Evolutionary conservation across 2,888 invertebrate genomes (phyloP), one percentile per base, ranked within the genome.

Genomic region (Cetonia aurata): DNA sequence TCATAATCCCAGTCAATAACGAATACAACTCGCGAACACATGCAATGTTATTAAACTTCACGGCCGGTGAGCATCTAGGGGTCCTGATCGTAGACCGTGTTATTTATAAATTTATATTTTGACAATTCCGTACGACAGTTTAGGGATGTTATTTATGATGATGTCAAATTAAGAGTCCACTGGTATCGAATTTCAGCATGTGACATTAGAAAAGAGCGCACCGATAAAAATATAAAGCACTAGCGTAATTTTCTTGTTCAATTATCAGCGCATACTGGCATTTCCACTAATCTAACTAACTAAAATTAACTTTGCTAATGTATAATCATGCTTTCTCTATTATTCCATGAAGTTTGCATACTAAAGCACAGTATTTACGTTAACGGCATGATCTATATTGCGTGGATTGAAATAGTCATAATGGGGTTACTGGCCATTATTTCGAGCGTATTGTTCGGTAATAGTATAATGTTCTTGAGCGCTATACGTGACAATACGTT

Each of bases 101-200:
- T 84, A 85, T 85, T 85, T 85, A 85, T 84, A 84, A 83, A 83
- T 84, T 84, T 84, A 83, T 84, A 85, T 85, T 85, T 85, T 85
- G 84, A 84, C 84, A 84, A 84, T 84, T 81, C 81, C 80, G 81
- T 82, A 81, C 79, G 79, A 77, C 80, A 81, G 82, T 82, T 82
- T 81, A 80, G 81, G 82, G 81, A 76, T 74, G 80, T 83, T 82
- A 84, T 84, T 83, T 83, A 84, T 82, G 80, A 69, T 52, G 46
- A 44, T 10, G 17, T 53, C 25, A 19, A 25, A 53, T 53, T n/a
- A 25, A 53, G 25, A 37, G 19, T n/a, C 57, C 37, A 17, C 9
- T 4, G 33, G 19, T 53, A 12, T 25, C 15, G 12, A 48, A 19
- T 53, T 53, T 53, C 53, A 37, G 37, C 6, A 10, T 8, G 10